Conservation (phyloP, 2,888 invertebrate species). For the Hedya salicella region DNA sequence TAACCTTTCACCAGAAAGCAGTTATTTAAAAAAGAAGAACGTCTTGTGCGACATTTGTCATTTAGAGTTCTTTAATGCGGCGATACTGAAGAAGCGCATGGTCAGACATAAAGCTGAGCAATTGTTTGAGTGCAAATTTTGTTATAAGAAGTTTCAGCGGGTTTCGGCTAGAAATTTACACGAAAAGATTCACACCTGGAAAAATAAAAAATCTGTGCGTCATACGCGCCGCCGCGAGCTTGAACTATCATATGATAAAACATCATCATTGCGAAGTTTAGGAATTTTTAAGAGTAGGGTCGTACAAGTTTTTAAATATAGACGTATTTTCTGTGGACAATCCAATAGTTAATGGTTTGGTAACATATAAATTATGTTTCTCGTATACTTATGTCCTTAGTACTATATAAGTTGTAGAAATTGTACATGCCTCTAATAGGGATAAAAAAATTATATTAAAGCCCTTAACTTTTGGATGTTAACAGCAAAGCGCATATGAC, state of each 20-base stretch:
- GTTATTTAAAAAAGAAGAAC: constrained; percentile 21
- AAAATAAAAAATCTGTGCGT: constrained; percentile 67
- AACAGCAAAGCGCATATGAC: too few species aligned
- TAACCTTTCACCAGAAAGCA: neutral
- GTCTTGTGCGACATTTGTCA: constrained; percentile 11
- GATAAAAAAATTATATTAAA: too few species aligned
- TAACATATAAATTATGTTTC: too few species aligned
- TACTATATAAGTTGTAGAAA: too few species aligned
- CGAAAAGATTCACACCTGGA: constrained; percentile 73
- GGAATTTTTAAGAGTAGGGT: too few species aligned
- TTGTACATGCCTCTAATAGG: too few species aligned
- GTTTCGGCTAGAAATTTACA: constrained; percentile 59
- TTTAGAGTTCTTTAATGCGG: neutral
- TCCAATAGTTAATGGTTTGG: too few species aligned
- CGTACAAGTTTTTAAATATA: too few species aligned
- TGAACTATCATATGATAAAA: constrained; percentile 76
- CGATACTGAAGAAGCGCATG: constrained; percentile 41
- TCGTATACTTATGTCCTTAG: too few species aligned
- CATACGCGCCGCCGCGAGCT: constrained; percentile 70
- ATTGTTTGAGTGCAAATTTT: constrained; percentile 53
- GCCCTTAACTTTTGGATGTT: too few species aligned
- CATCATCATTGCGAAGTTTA: constrained; percentile 71
- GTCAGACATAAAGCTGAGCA: constrained; percentile 50
- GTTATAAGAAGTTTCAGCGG: constrained; percentile 55
- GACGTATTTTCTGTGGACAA: too few species aligned